Percentiles rank a stretch among this genome's conserved stretches.
phyloP scores from a whole-genome alignment of 2,113 vertebrate genomes.

The Pycnonotus jocosus region DNA sequence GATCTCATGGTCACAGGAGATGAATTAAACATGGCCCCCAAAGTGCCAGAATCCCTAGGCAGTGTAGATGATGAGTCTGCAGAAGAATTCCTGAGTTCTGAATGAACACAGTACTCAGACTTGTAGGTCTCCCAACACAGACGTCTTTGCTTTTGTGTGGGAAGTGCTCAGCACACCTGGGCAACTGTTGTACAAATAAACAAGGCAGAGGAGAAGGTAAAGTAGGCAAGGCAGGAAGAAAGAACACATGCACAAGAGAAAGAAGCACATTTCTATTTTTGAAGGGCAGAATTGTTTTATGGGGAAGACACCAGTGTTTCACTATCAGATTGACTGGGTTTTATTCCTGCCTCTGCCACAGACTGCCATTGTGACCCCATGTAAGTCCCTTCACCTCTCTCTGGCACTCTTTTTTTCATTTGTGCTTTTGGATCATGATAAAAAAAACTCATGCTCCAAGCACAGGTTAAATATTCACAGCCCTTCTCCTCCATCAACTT shows the following conservation, averaged over 20 bases:
- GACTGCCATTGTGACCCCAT: not conserved
- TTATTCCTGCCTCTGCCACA: not conserved
- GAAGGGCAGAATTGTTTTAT: not conserved
- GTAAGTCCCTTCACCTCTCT: not conserved
- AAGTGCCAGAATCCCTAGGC: not conserved
- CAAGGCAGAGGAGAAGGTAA: not conserved
- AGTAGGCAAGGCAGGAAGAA: not conserved
- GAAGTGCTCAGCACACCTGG: not conserved
- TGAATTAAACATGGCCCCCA: conserved; percentile 11
- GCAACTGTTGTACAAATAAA: not conserved
- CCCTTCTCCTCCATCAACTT: not conserved
- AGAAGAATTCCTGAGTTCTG: not conserved
- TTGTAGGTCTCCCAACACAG: not conserved
- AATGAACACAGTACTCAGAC: not conserved
- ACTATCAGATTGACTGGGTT: not conserved
- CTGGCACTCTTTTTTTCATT: not conserved
- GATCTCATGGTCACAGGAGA: not conserved
- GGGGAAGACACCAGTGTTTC: not conserved
- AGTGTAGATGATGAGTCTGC: not conserved
- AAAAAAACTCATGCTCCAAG: not conserved
- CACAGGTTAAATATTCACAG: not conserved
- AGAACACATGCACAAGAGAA: not conserved
- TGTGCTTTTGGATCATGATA: not conserved
- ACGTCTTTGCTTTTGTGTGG: not conserved
- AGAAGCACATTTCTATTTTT: not conserved